Evolutionary conservation across 1,140 invertebrate species (phyloP).

Genomic region (Apis florea): DNA sequence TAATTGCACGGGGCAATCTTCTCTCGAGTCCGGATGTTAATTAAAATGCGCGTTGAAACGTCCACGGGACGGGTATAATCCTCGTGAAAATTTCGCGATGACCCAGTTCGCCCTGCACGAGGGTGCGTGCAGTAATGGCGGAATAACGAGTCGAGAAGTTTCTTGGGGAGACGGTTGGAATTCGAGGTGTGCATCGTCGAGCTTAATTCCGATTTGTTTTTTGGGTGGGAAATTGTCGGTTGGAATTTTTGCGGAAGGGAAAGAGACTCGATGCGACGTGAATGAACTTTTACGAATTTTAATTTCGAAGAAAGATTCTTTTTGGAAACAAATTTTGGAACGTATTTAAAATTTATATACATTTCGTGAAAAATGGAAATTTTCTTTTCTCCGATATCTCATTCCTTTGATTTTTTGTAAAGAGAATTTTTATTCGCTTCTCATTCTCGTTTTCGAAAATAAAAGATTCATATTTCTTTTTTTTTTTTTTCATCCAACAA

Average conservation of each 20-base stretch:
- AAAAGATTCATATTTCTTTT: too few relatives aligned
- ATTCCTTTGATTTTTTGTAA: too few relatives aligned
- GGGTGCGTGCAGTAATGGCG: not conserved
- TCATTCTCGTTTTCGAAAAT: too few relatives aligned
- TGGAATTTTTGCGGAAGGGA: not conserved
- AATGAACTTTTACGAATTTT: too few relatives aligned
- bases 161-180: not conserved
- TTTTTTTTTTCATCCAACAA: too few relatives aligned
- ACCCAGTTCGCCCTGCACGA: slow-evolving; percentile 9
- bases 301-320: too few relatives aligned
- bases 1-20: slow-evolving; percentile 49
- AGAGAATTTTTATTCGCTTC: too few relatives aligned
- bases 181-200: not conserved
- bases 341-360: too few relatives aligned
- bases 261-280: too few relatives aligned
- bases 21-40: slow-evolving; percentile 45
- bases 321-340: too few relatives aligned
- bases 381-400: too few relatives aligned
- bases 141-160: not conserved
- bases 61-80: not conserved
- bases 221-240: not conserved
- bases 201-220: not conserved
- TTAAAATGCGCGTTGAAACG: slow-evolving; percentile 12
- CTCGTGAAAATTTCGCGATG: not conserved
- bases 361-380: too few relatives aligned